These are phyloP conservation scores for Boloria euphrosyne DNA, from an alignment of 2,888 invertebrate species.

Conservation along the genomic window DNA sequence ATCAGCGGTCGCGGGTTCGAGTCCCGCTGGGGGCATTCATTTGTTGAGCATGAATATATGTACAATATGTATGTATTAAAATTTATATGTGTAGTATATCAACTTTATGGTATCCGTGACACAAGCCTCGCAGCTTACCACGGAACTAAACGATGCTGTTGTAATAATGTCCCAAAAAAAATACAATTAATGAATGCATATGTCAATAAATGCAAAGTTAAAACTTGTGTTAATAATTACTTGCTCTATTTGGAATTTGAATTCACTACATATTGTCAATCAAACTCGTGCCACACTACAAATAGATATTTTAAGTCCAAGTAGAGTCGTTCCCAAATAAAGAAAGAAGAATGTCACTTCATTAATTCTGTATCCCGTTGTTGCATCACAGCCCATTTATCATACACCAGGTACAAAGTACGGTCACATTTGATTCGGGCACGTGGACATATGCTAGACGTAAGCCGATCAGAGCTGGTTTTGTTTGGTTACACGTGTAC, in stretches of 20 bases:
- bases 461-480: conserved; percentile 67
- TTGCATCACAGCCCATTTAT: conserved; percentile 58
- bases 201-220: too few relatives aligned
- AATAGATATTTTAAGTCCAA: not conserved
- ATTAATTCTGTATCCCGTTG: conserved; percentile 51
- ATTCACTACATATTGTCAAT: not conserved
- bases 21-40: too few relatives aligned
- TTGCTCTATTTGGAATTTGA: not conserved
- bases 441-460: conserved; percentile 63
- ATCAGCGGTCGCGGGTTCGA: too few relatives aligned
- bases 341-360: conserved; percentile 37
- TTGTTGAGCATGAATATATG: too few relatives aligned
- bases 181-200: too few relatives aligned
- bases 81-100: too few relatives aligned
- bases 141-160: too few relatives aligned
- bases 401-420: conserved; percentile 59
- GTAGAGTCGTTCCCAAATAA: conserved; percentile 10
- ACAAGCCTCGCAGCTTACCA: too few relatives aligned
- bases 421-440: conserved; percentile 57
- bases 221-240: too few relatives aligned
- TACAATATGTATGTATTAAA: too few relatives aligned
- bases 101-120: too few relatives aligned
- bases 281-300: not conserved
- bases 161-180: too few relatives aligned
- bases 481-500: conserved; percentile 17